A percentile compares a stretch with the other conserved stretches of the same genome.
These are phyloP conservation scores for Colossoma macropomum DNA, from an alignment of 2,113 vertebrate species.

Conservation along the genomic window DNA sequence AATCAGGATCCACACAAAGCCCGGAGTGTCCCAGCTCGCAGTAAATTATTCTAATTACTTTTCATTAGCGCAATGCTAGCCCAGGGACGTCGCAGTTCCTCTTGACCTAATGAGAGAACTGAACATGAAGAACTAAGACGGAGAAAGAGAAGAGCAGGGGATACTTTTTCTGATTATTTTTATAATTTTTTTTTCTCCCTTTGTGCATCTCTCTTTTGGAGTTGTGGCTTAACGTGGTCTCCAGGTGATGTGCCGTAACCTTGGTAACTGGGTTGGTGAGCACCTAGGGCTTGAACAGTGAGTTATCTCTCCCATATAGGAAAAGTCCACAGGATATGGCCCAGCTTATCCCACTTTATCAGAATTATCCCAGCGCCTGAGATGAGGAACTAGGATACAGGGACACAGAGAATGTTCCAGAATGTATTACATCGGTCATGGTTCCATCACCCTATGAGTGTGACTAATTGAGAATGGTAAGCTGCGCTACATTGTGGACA, in stretches of 20 bases:
- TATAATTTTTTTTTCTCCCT: slow-evolving; percentile 15
- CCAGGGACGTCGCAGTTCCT: background rate
- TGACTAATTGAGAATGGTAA: background rate
- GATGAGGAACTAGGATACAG: slow-evolving; percentile 10
- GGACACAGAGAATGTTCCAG: slow-evolving; percentile 5
- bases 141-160: background rate
- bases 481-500: background rate
- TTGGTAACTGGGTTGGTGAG: slow-evolving; percentile 45
- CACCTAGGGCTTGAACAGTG: slow-evolving; percentile 18
- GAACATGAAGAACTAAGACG: background rate
- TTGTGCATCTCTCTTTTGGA: slow-evolving; percentile 44
- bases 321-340: slow-evolving; percentile 40
- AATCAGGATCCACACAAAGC: slow-evolving; percentile 44
- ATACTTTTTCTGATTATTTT: background rate
- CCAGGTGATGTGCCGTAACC: slow-evolving; percentile 38
- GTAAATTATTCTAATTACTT: slow-evolving; percentile 58
- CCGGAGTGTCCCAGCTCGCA: slow-evolving; percentile 11
- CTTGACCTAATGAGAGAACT: slow-evolving; percentile 34
- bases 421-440: slow-evolving; percentile 13
- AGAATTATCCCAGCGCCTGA: slow-evolving; percentile 28
- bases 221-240: slow-evolving; percentile 56
- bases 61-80: slow-evolving; percentile 51
- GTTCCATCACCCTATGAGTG: background rate
- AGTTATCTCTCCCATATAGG: slow-evolving; percentile 34
- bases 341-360: slow-evolving; percentile 26